A percentile compares a stretch with the other conserved stretches of the same genome.
Evolutionary conservation across 1,140 invertebrate genomes (phyloP).

Genomic region (Oncopeltus fasciatus): DNA sequence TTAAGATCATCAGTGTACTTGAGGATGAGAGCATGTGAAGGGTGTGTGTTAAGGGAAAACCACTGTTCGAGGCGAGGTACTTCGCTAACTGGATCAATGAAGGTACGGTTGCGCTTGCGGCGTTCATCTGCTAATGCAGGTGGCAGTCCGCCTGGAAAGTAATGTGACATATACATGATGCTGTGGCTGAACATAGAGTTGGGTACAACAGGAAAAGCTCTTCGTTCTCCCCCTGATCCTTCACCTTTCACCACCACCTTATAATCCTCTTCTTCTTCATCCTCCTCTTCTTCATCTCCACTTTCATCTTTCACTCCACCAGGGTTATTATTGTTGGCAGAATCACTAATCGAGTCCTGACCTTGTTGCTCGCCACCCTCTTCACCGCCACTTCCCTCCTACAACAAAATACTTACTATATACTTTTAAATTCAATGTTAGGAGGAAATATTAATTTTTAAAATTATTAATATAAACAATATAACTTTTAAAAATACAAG

Average conservation of each 20-base stretch:
- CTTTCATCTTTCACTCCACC: constrained; percentile 33
- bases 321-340: constrained; percentile 21
- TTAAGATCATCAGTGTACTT: constrained; percentile 95
- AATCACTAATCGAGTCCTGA: constrained; percentile 3
- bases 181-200: constrained; percentile 62
- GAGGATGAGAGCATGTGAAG: constrained; percentile 87
- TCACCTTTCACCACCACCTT: not conserved
- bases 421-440: too few relatives aligned
- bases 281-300: constrained; percentile 42
- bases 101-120: constrained; percentile 88
- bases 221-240: constrained; percentile 30
- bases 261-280: constrained; percentile 36
- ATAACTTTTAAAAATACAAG: too few relatives aligned
- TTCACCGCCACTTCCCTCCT: not conserved
- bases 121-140: constrained; percentile 51
- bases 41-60: constrained; percentile 95
- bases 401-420: not conserved
- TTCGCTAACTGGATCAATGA: constrained; percentile 95
- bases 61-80: constrained; percentile 91
- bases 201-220: constrained; percentile 59
- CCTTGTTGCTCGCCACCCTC: not conserved
- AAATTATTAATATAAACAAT: too few relatives aligned
- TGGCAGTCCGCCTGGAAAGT: constrained; percentile 43
- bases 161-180: constrained; percentile 84
- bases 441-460: too few relatives aligned